Conservation (phyloP, 2,113 vertebrate species). For the Thermophis baileyi region DNA sequence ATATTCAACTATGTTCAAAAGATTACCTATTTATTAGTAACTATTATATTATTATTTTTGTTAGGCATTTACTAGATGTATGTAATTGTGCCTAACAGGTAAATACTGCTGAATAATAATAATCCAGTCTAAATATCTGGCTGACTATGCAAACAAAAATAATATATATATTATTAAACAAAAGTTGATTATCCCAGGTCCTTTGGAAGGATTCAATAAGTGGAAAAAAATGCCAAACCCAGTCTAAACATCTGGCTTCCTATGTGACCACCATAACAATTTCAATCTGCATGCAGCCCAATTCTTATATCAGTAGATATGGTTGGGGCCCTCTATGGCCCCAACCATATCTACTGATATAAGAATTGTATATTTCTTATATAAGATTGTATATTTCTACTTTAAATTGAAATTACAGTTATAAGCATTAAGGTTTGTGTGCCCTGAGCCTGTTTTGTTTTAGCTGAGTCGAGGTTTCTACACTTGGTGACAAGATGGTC, state of each 20-base stretch:
- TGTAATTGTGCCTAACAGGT: background rate
- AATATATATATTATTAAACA: background rate
- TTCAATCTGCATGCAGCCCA: background rate
- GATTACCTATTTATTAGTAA: background rate
- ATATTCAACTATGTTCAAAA: background rate
- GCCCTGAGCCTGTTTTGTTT: slow-evolving; percentile 30
- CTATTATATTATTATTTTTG: background rate
- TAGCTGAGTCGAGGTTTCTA: slow-evolving; percentile 29
- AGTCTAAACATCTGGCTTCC: background rate
- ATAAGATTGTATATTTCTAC: background rate
- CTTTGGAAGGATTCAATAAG: background rate
- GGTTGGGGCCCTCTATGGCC: too few relatives aligned
- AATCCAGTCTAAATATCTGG: background rate
- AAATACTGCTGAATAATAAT: background rate
- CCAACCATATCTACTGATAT: too few relatives aligned
- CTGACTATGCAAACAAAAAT: background rate
- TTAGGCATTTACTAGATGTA: background rate
- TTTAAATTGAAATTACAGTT: background rate
- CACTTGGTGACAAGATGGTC: slow-evolving; percentile 29
- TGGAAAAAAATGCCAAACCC: background rate
- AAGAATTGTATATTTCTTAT: too few relatives aligned
- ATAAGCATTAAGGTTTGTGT: slow-evolving; percentile 25
- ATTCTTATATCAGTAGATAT: background rate
- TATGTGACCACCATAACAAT: background rate
- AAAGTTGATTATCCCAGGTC: background rate